Percentiles rank a stretch among this genome's conserved stretches.
These are phyloP conservation scores for Caenorhabditis virilis DNA, from an alignment of 2,888 invertebrate genomes.

Conservation along the genomic window DNA sequence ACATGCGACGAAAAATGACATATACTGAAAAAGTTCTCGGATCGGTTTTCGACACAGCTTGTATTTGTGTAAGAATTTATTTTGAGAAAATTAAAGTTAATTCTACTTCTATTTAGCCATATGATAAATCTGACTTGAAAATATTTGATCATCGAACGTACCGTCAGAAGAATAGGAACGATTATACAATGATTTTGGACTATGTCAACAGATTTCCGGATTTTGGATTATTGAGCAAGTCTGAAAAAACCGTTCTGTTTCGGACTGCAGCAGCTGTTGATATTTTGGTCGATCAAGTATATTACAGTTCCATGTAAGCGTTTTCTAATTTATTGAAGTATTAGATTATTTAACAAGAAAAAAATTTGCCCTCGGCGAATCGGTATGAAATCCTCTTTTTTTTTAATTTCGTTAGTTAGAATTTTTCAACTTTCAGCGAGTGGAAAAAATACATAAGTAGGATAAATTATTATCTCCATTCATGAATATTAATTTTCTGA, in stretches of 20 bases:
- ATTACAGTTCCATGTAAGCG: conserved; percentile 12
- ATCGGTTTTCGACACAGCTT: conserved; percentile 24
- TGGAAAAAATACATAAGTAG: no score
- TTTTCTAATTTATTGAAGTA: neutral
- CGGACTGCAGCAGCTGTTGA: conserved; percentile 33
- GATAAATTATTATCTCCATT: no score
- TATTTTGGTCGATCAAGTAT: conserved; percentile 22
- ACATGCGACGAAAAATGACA: conserved; percentile 22
- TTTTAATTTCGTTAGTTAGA: no score
- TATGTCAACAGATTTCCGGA: conserved; percentile 31
- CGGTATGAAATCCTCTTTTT: no score
- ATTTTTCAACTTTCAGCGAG: no score
- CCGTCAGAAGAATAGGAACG: conserved; percentile 23
- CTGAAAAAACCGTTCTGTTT: conserved; percentile 30
- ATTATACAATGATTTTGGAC: conserved; percentile 33
- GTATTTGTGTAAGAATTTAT: conserved; percentile 18
- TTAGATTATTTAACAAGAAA: no score
- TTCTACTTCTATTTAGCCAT: conserved; percentile 19
- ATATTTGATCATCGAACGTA: conserved; percentile 23
- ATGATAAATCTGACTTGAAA: conserved; percentile 16
- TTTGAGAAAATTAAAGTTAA: neutral
- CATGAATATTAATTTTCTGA: no score
- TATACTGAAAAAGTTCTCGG: conserved; percentile 19
- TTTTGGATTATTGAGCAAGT: conserved; percentile 11
- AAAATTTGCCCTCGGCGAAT: no score